These are phyloP conservation scores for Sebastes trivittatus DNA, from an alignment of 2,797 vertebrate genomes.

Conservation along the genomic window DNA sequence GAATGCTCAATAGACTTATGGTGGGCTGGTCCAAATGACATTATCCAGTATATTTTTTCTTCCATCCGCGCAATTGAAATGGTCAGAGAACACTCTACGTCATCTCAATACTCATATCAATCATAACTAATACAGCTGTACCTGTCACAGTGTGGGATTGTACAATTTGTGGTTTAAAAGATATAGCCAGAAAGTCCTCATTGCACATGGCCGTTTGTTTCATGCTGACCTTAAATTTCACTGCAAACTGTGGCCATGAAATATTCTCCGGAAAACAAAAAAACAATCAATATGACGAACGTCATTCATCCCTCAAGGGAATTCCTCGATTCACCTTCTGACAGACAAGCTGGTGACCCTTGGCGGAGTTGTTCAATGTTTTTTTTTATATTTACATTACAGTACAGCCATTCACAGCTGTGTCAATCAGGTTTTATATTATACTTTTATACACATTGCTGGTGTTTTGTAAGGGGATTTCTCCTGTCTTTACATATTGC, in stretches of 20 bases:
- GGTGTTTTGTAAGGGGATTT: not conserved
- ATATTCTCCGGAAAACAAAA: conserved; percentile 6
- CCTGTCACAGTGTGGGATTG: not conserved
- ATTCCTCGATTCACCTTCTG: not conserved
- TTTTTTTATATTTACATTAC: not conserved
- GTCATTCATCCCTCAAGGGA: not conserved
- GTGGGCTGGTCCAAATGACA: conserved; percentile 12
- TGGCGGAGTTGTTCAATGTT: not conserved
- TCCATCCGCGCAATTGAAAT: not conserved
- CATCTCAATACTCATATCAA: not conserved
- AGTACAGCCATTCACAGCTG: not conserved
- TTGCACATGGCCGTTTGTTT: not conserved
- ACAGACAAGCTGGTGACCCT: not conserved
- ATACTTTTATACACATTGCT: not conserved
- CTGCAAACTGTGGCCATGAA: not conserved
- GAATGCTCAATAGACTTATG: conserved; percentile 15
- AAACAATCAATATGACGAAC: conserved; percentile 17
- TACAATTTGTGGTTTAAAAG: not conserved
- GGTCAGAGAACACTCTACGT: not conserved
- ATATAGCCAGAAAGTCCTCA: not conserved
- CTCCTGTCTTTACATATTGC: not conserved
- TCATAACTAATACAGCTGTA: not conserved
- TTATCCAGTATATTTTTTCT: conserved; percentile 7
- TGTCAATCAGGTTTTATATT: not conserved
- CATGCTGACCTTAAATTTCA: conserved; percentile 4